Evolutionary conservation across 2,797 vertebrate genomes (phyloP).

Genomic region (Cirrhinus mrigala): DNA sequence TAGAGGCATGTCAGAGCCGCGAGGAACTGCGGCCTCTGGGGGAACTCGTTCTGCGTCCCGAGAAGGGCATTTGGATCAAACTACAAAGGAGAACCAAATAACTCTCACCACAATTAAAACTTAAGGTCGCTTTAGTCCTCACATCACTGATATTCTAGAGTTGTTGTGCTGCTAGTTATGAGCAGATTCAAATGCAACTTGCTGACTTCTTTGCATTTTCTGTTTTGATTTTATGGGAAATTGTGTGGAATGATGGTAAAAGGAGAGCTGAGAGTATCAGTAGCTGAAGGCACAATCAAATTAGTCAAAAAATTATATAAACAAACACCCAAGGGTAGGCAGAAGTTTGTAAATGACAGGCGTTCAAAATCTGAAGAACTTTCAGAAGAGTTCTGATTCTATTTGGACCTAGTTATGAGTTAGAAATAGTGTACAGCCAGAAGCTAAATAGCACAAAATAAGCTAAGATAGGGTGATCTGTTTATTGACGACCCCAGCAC

Average conservation of each 20-base stretch:
- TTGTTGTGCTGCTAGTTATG: background rate
- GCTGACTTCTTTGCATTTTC: background rate
- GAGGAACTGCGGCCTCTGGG: slow-evolving; percentile 77
- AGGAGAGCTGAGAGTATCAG: background rate
- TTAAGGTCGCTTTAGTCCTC: background rate
- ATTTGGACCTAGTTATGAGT: slow-evolving; percentile 1
- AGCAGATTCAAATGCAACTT: background rate
- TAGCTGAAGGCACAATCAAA: background rate
- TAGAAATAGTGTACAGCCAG: slow-evolving; percentile 6
- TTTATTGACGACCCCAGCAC: background rate
- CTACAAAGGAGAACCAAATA: slow-evolving; percentile 71
- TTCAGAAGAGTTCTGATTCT: background rate
- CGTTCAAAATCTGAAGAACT: background rate
- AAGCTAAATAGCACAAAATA: background rate
- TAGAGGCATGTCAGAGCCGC: slow-evolving; percentile 78
- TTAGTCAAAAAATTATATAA: background rate
- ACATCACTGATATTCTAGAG: background rate
- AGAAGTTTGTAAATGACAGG: background rate
- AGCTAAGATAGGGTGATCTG: background rate
- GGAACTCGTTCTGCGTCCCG: slow-evolving; percentile 84
- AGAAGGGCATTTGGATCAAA: slow-evolving; percentile 83
- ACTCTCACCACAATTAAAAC: slow-evolving; percentile 1
- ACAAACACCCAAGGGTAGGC: background rate
- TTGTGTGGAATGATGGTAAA: background rate
- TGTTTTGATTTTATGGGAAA: background rate